Evolutionary conservation across 2,113 vertebrate genomes (phyloP), one percentile per base, ranked within the genome.

Genomic region (Falcunculus frontatus): DNA sequence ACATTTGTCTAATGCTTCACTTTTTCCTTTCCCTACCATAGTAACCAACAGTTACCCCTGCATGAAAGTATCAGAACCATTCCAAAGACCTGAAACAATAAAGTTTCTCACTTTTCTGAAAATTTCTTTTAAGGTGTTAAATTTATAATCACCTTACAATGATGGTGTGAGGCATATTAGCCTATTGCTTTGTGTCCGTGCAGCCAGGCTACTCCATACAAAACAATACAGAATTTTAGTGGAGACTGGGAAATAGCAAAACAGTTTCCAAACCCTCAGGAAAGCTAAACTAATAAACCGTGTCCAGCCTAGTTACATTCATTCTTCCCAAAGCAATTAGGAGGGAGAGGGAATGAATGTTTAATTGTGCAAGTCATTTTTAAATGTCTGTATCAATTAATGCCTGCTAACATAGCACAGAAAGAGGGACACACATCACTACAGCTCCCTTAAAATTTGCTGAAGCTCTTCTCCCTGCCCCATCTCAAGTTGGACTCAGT

Each of bases 241-340:
- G 42, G 53, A 73, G 50, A 67, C 1, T 68, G 60, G 76, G 55
- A 92, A 79, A 20, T 5, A 16, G 47, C 37, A 67, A 59, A 95
- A 77, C 70, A 10, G 6, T 59, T 92, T 89, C 68, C 76, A 93
- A 88, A 89, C 68, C 42, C 56, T 60, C 52, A 81, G 63, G 83
- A 89, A 96, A 88, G 35, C 56, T 29, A 42, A 77, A 59, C 55
- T 90, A 90, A 88, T 83, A 96, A 92, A 95, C 59, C 11, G 0
- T 35, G 55, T 74, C 75, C 76, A 74, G 85, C 44, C 79, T 84
- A 88, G 79, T 62, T 78, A 84, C 37, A 82, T 32, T 84, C 69
- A 78, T 87, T 95, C 81, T 84, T 89, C 77, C 75, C 76, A 89
- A 87, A 92, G 89, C 95, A 90, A 84, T 64, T 92, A 69, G 26